Evolutionary conservation across 1,140 invertebrate genomes (phyloP), one percentile per base, ranked within the genome.

Genomic region (Planococcus citri): DNA sequence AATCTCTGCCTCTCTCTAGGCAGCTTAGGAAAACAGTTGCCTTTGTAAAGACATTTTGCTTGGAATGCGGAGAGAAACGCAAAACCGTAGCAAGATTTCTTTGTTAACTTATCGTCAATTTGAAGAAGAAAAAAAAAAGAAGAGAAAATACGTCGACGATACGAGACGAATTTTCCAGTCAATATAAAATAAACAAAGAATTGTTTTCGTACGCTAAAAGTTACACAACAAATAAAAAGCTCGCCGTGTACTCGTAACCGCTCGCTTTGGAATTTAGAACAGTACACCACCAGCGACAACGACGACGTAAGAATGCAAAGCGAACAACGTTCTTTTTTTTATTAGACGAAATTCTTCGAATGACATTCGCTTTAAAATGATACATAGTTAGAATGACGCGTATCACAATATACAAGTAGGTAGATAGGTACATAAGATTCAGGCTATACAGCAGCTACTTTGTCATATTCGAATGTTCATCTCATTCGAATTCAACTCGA

Each of bases 101-200:
- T 51, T 51, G 41, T 51, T 51, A 51, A 51, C 6, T 51, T 51
- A 51, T 51, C n/a, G 41, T 51, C 41, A 51, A 51, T 20, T 51
- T 51, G 17, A 33, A 51, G 17, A 51, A n/a, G 3, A 51, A 4
- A 17, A 51, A 51, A 51, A 51, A 51, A 51, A 51, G 4, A 6
- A 14, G 6, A 37, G 6, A 37, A 37, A 37, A 37, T 37, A 37
- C 33, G n/a, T n/a, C 33, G 33, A 6, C 33, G 6, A 17, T 17
- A 20, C 41, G 41, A 51, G 41, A 51, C 41, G 41, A 51, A 51
- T 51, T 51, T 51, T 51, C 41, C 41, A 51, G 41, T 51, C 41
- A 51, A 51, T 51, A 51, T 51, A 51, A 51, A 51, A 14, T 51
- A 51, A 51, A 51, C 41, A 20, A 51, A 51, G n/a, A 51, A 51